Base-by-base conservation (phyloP, 2,888 invertebrate species). In the Phanerotoma sp. region DNA sequence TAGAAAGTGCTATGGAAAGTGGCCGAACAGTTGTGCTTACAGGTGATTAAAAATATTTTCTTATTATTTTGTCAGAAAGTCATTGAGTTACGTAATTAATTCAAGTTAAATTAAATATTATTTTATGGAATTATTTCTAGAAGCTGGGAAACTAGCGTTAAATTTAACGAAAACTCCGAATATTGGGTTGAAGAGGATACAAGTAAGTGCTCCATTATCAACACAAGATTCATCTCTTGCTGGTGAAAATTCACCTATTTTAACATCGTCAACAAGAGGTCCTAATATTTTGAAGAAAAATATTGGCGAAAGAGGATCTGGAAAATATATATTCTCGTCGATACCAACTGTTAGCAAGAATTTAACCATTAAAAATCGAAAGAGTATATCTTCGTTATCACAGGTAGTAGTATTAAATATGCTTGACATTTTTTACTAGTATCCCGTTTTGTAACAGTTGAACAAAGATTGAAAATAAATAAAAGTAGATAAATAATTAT, bases 11-110 rank as follows among this genome's bases (percentile, higher is more conserved):
- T 28, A 83, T 95, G 74, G 89, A 91, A 79, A 89, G 87, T 76
- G 94, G 94, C 1, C 87, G 93, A 70, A 90, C 90, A 58, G 85
- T 94, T 51, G 87, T 92, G 61, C 82, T 94, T 44, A 93, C 90
- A 58, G 86, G 86, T 86, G 72, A 55, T 37, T 20, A 42, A 54
- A 38, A 41, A 30, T 21, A 37, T 41, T 38, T 22, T 9, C 5
- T 35, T 11, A 48, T 37, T 13, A 25, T 42, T 30, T 38, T 6
- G 3, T 11, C 4, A 6, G 10, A 18, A 11, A 49, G 21, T 40
- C 20, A 16, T n/a, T 11, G 20, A 25, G 9, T 5, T 13, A 28
- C 11, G n/a, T 16, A 30, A 30, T n/a, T 30, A 32, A 9, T 10
- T n/a, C 18, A 16, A 4, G 6, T 15, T 10, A 3, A 25, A 10